Conservation (phyloP, 1,140 invertebrate genomes). For the Aradophagus sp. region DNA sequence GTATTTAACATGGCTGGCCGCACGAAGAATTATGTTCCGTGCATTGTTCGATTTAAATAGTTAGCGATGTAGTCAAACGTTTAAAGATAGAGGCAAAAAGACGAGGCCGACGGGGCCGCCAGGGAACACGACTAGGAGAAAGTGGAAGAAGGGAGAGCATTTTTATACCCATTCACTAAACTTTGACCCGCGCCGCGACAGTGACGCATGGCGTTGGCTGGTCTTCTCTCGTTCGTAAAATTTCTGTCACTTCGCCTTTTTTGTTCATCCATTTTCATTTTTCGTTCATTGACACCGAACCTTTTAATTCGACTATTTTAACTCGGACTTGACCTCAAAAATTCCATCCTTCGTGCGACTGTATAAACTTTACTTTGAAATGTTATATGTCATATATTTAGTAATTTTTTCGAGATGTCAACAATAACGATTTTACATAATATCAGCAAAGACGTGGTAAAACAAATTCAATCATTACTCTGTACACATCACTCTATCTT, state of each 20-base stretch:
- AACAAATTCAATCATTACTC: too few species aligned
- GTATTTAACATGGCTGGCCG: too few species aligned
- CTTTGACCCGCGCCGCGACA: slow-evolving; percentile 38
- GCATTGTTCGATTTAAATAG: slow-evolving; percentile 26
- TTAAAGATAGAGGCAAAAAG: slow-evolving; percentile 32
- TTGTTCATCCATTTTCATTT: slow-evolving; percentile 21
- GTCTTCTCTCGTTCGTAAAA: slow-evolving; percentile 43
- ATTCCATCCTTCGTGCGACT: too few species aligned
- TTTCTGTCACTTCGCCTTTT: slow-evolving; percentile 19
- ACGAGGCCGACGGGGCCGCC: slow-evolving; percentile 3
- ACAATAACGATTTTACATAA: too few species aligned
- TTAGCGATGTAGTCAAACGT: slow-evolving; percentile 14
- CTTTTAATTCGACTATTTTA: not conserved
- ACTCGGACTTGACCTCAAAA: too few species aligned
- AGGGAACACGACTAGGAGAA: slow-evolving; percentile 29
- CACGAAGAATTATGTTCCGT: too few species aligned
- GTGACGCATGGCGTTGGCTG: slow-evolving; percentile 60
- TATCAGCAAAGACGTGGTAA: too few species aligned
- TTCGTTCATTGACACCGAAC: slow-evolving; percentile 35
- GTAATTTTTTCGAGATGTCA: too few species aligned
- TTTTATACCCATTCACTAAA: slow-evolving; percentile 43
- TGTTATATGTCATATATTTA: too few species aligned
- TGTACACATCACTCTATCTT: too few species aligned
- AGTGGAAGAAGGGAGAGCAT: slow-evolving; percentile 28
- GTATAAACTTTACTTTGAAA: too few species aligned